Evolutionary conservation across 2,797 vertebrate species (phyloP), one percentile per base, ranked within the genome.

Genomic region (Sebastes hubbsi): DNA sequence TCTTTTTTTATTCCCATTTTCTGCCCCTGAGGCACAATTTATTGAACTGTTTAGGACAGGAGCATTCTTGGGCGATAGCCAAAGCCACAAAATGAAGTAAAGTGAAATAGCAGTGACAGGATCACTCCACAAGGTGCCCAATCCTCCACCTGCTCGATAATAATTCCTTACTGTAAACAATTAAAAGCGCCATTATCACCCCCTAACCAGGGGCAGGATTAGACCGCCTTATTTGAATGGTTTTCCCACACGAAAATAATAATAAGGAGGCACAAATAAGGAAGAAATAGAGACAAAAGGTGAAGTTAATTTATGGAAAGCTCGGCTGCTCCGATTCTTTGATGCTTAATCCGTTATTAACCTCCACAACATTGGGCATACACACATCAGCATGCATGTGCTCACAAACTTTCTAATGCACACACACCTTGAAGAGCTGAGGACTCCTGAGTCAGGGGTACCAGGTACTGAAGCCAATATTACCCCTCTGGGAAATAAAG

Each of bases 271-370:
- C 63, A 80, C 20, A 81, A 89, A 91, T 86, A 82, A 82, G 55
- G 73, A 79, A 66, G 75, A 86, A 89, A 87, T 77, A 54, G 71
- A 92, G 88, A 93, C 88, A 92, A 92, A 90, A 88, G 80, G 82
- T 87, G 80, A 87, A 75, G 78, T 77, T 93, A 87, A 95, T 93
- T 94, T 93, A 91, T 94, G 91, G 90, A 94, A 93, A 92, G 88
- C 92, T 87, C 2, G 14, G 76, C 77, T 82, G 68, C 82, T 88
- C 72, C 38, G 4, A 32, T 58, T 52, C 92, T 93, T 92, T 92
- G 88, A 91, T 87, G 84, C 87, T 79, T 92, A 87, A 92, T 92
- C 90, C 63, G 56, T 77, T 86, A 91, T 91, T 92, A 92, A 91
- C 82, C 85, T 75, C 54, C 55, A 66, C 77, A 83, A 77, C 70